These are phyloP conservation scores for Heliconius nattereri DNA, from an alignment of 1,140 invertebrate genomes.

Conservation along the genomic window DNA sequence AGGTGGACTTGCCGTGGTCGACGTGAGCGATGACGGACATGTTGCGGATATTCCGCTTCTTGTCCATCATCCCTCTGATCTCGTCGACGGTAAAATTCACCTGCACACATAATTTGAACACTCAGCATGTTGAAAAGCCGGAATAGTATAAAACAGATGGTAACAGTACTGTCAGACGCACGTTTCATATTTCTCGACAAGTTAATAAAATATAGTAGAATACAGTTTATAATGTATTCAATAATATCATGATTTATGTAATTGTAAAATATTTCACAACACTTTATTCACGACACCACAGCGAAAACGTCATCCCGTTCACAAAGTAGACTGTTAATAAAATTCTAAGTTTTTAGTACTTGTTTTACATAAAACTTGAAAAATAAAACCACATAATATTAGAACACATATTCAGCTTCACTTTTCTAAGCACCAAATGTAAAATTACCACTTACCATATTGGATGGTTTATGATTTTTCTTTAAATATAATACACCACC, in stretches of 20 bases:
- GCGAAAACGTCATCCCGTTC: conserved; percentile 71
- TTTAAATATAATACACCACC: conserved; percentile 85
- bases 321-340: conserved; percentile 64
- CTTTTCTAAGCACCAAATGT: conserved; percentile 58
- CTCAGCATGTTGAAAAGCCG: conserved; percentile 47
- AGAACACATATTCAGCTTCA: conserved; percentile 48
- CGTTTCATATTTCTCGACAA: conserved; percentile 40
- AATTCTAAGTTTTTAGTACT: conserved; percentile 50
- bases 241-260: conserved; percentile 15
- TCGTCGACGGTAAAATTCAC: conserved; percentile 99
- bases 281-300: conserved; percentile 60
- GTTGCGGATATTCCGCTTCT: conserved; percentile 99
- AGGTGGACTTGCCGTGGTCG: conserved; percentile 99
- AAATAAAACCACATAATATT: conserved; percentile 64
- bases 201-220: not conserved
- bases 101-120: conserved; percentile 83
- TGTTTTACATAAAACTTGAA: conserved; percentile 48
- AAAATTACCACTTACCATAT: conserved; percentile 87
- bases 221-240: conserved; percentile 13
- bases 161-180: conserved; percentile 54
- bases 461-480: conserved; percentile 92
- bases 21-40: conserved; percentile 99
- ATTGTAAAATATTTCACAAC: conserved; percentile 45
- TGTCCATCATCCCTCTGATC: conserved; percentile 99
- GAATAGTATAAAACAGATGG: conserved; percentile 52